Conservation (phyloP, 2,888 invertebrate species). For the Amphipoea oculea region DNA sequence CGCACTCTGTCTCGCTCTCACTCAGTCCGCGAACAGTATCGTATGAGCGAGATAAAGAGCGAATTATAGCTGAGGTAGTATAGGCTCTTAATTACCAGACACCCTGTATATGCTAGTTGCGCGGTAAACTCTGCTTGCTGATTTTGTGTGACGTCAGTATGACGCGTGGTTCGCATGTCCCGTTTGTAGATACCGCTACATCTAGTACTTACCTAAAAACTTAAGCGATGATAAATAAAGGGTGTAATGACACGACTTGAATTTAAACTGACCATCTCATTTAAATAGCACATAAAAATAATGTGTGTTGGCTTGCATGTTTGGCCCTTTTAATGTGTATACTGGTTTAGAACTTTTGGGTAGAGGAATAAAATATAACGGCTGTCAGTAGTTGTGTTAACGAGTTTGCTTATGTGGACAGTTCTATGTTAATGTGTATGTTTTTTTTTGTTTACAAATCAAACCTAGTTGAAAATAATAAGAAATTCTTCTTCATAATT, state of each 20-base stretch:
- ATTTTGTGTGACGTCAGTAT: too few species aligned
- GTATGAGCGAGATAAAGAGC: too few species aligned
- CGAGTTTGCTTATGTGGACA: slow-evolving; percentile 34
- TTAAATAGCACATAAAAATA: slow-evolving; percentile 62
- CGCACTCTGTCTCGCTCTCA: too few species aligned
- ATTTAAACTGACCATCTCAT: slow-evolving; percentile 60
- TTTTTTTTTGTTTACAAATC: not conserved
- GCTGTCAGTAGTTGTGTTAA: slow-evolving; percentile 17
- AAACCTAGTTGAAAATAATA: too few species aligned
- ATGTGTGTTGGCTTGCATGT: slow-evolving; percentile 48
- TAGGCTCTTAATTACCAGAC: too few species aligned
- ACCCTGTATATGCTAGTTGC: too few species aligned
- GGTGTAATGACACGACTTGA: slow-evolving; percentile 42
- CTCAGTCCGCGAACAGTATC: too few species aligned
- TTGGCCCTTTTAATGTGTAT: slow-evolving; percentile 50
- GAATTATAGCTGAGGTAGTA: too few species aligned
- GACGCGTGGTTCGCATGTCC: too few species aligned
- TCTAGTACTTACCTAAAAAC: slow-evolving; percentile 24
- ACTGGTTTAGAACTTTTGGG: slow-evolving; percentile 55
- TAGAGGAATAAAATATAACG: slow-evolving; percentile 41
- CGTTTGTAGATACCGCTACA: too few species aligned
- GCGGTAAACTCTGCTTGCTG: too few species aligned
- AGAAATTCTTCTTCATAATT: too few species aligned
- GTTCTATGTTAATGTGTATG: slow-evolving; percentile 11
- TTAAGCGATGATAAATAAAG: slow-evolving; percentile 25